Evolutionary conservation across 2,888 invertebrate genomes (phyloP).

Genomic region (Geophilus truncorum): DNA sequence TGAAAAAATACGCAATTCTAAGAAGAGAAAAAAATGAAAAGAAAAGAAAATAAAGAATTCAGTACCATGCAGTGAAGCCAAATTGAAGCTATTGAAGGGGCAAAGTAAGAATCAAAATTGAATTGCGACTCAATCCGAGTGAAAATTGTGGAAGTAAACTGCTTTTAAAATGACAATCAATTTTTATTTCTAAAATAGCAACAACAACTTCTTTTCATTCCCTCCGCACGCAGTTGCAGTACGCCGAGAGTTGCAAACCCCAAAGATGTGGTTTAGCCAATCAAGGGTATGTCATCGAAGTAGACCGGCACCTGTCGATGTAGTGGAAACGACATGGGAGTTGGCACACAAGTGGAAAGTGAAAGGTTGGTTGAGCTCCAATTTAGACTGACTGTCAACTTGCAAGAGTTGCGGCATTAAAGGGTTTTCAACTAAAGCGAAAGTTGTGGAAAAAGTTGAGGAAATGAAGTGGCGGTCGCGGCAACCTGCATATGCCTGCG

Average conservation of each 20-base stretch:
- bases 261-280: background rate
- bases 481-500: background rate
- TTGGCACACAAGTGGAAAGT: conserved; percentile 2
- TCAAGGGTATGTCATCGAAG: background rate
- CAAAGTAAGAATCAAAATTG: conserved; percentile 8
- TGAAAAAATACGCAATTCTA: too few relatives aligned
- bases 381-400: background rate
- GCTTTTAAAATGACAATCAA: background rate
- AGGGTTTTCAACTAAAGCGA: background rate
- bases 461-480: background rate
- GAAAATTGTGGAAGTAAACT: conserved; percentile 2
- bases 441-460: background rate
- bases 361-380: conserved; percentile 11
- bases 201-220: background rate
- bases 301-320: conserved; percentile 4
- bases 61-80: conserved; percentile 1
- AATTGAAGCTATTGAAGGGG: background rate
- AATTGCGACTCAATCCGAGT: background rate
- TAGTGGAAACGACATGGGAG: background rate
- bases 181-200: background rate
- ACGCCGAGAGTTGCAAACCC: background rate
- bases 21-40: background rate
- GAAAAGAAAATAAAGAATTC: background rate
- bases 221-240: background rate
- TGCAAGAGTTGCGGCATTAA: background rate